Evolutionary conservation across 2,797 vertebrate genomes (phyloP), one percentile per base, ranked within the genome.

Genomic region (Spondyliosoma cantharus): DNA sequence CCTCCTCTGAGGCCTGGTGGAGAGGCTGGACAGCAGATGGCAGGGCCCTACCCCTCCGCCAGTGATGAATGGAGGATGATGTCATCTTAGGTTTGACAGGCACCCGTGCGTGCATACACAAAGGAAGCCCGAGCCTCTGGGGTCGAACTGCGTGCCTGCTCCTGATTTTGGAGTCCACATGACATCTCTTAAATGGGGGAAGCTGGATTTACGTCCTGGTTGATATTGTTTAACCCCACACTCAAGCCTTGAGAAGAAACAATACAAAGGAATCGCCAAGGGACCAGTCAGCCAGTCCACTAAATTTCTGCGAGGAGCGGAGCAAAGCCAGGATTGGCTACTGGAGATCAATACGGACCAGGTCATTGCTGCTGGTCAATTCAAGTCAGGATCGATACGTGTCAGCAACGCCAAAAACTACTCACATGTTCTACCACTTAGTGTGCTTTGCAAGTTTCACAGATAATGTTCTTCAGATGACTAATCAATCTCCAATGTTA

Each of bases 41-140:
- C 95, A 95, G 94, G 93, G 95, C 95, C 90, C 90, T 94, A 93
- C 96, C 92, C 95, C 95, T 95, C 93, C 93, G 94, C 93, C 91
- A 90, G 87, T 97, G 96, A 98, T 97, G 95, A 96, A 97, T 98
- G 95, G 95, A 95, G 95, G 95, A 96, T 98, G 97, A 99, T 98
- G 97, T 98, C 97, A 98, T 97, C 96, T 95, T 87, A 90, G 93
- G 96, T 94, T 96, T 97, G 96, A 97, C 96, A 96, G 96, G 91
- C 91, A 73, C 85, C 92, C 83, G 90, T 89, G 89, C 92, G 93
- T 90, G 88, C 94, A 82, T 95, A 93, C 96, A 96, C 95, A 95
- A 94, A 96, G 95, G 95, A 95, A 96, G 93, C 94, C 90, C 90
- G 91, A 94, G 94, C 95, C 95, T 94, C 93, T 85, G 93, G 93